These are phyloP conservation scores for Rhinophrynus dorsalis DNA, from an alignment of 2,797 vertebrate genomes.

Conservation along the genomic window DNA sequence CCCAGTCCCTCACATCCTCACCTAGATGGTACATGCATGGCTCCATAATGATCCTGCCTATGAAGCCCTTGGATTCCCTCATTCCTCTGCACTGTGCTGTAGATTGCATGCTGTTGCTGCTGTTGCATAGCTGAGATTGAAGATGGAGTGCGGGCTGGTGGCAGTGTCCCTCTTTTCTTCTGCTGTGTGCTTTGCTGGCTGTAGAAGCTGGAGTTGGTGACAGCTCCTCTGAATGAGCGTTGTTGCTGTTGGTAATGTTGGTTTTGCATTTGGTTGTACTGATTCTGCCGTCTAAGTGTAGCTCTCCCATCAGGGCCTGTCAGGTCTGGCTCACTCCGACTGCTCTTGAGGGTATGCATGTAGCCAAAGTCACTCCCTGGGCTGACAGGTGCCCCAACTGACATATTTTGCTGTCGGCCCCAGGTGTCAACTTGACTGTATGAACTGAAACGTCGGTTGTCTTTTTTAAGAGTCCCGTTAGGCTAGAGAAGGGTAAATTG, in stretches of 20 bases:
- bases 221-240: slow-evolving; percentile 38
- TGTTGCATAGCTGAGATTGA: slow-evolving; percentile 65
- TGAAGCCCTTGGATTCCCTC: background rate
- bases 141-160: slow-evolving; percentile 59
- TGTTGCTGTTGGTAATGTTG: slow-evolving; percentile 4
- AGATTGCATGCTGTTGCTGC: slow-evolving; percentile 61
- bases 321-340: slow-evolving; percentile 74
- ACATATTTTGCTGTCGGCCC: slow-evolving; percentile 58
- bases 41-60: slow-evolving; percentile 25
- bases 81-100: slow-evolving; percentile 5
- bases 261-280: slow-evolving; percentile 28
- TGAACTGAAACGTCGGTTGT: slow-evolving; percentile 71
- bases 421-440: slow-evolving; percentile 77
- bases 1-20: too few relatives aligned
- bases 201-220: slow-evolving; percentile 67
- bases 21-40: slow-evolving; percentile 26
- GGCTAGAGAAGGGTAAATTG: slow-evolving; percentile 55
- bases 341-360: slow-evolving; percentile 73
- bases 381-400: slow-evolving; percentile 52
- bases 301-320: slow-evolving; percentile 63
- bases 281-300: slow-evolving; percentile 63
- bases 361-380: slow-evolving; percentile 70
- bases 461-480: slow-evolving; percentile 74
- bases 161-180: slow-evolving; percentile 55
- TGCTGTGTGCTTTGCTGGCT: slow-evolving; percentile 70